Evolutionary conservation across 2,113 vertebrate genomes (phyloP).

Genomic region (Holacanthus passer): DNA sequence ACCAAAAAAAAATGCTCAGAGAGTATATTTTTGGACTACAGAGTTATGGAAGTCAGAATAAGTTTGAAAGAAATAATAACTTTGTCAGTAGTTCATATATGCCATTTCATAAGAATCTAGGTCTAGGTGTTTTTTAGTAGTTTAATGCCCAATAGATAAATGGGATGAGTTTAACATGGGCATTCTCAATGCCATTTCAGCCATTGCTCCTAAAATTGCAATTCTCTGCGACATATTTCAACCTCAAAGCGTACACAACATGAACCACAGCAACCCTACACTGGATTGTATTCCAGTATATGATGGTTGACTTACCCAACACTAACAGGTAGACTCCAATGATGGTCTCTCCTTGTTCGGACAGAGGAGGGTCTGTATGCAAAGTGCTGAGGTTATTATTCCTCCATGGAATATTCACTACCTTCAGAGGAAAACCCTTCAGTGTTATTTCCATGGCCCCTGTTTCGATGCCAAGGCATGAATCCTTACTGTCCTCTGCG

Average conservation of each 20-base stretch:
- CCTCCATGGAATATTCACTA: slow-evolving; percentile 87
- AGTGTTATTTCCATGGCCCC: slow-evolving; percentile 83
- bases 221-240: neutral
- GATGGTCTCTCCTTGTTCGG: slow-evolving; percentile 88
- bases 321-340: slow-evolving; percentile 88
- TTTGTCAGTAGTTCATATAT: neutral
- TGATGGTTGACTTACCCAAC: slow-evolving; percentile 79
- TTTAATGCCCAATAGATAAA: neutral
- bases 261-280: neutral
- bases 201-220: neutral
- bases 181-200: neutral
- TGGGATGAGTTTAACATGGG: neutral
- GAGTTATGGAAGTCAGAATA: neutral
- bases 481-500: slow-evolving; percentile 45
- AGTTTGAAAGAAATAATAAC: neutral
- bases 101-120: neutral
- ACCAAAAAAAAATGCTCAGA: neutral
- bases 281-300: neutral
- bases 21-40: neutral
- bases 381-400: slow-evolving; percentile 88
- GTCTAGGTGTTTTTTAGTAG: neutral
- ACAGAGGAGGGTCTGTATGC: slow-evolving; percentile 84
- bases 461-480: slow-evolving; percentile 60
- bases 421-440: slow-evolving; percentile 80
- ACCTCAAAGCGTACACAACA: neutral